Base-by-base conservation (phyloP, 1,140 invertebrate genomes). In the Penaeus vannamei region DNA sequence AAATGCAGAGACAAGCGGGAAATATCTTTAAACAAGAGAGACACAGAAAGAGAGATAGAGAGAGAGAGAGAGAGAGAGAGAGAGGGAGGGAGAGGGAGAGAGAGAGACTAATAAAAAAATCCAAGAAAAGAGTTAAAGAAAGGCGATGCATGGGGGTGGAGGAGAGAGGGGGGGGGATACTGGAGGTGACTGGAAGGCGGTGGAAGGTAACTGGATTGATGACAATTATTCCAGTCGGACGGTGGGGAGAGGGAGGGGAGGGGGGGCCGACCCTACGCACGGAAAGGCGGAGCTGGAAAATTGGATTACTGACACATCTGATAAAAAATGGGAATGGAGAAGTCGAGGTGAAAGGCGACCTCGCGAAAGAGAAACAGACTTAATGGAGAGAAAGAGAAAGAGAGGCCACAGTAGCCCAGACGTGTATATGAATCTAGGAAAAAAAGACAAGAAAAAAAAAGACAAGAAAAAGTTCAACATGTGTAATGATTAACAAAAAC, bases 221-320 rank as follows among this genome's bases (percentile, higher is more conserved):
- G 82, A 89, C 87, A 89, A 89, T 89, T 89, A 89, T 84, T 84
- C 82, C 87, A 79, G 29, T 89, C 76, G n/a, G 83, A 84, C 66
- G 53, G 82, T 69, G 29, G 62, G 82, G 72, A 29, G 60, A 59
- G 20, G n/a, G 42, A 1, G n/a, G 69, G 29, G 82, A 82, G 87
- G 84, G 84, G 81, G 53, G 42, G 62, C 81, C 61, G 53, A 81
- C 69, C 36, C 29, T 76, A 76, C 72, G 20, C 72, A 89, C 59
- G 83, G 83, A 76, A 66, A 89, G 87, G 82, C 36, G 87, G 59
- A 85, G 72, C 82, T 80, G 19, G 66, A 76, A 79, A 84, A 89
- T 89, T 89, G 87, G 87, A 89, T 89, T 89, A 89, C 82, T 79
- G 87, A 85, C 87, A 89, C 82, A 89, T 36, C 79, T 81, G 72